Percentiles rank a stretch among this genome's conserved stretches.
Conservation (phyloP, 1,140 invertebrate genomes). For the Grapholita molesta region DNA sequence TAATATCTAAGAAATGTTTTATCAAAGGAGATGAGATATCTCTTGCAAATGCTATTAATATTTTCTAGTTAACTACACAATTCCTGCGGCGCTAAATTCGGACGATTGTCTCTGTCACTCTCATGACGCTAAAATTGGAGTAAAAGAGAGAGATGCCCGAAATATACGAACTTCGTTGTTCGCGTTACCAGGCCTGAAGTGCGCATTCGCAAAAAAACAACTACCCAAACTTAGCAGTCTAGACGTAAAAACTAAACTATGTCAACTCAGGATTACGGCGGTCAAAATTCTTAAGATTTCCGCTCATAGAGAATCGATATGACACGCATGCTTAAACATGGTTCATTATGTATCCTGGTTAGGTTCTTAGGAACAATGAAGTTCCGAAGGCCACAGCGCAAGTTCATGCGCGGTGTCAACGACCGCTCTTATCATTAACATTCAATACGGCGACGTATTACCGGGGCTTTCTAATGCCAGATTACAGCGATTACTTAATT, state of each 20-base stretch:
- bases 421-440: slow-evolving; percentile 57
- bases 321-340: slow-evolving; percentile 9
- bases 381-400: slow-evolving; percentile 48
- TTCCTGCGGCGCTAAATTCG: no score
- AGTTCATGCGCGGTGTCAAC: slow-evolving; percentile 61
- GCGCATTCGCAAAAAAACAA: background rate
- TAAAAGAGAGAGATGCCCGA: no score
- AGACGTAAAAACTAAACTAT: background rate
- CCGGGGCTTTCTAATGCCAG: slow-evolving; percentile 20
- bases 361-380: slow-evolving; percentile 11
- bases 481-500: slow-evolving; percentile 14
- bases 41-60: no score
- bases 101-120: no score
- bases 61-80: no score
- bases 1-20: no score
- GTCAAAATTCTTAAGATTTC: background rate
- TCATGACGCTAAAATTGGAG: no score
- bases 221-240: background rate
- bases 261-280: background rate
- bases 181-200: no score
- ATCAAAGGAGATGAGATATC: no score
- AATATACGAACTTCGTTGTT: no score
- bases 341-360: slow-evolving; percentile 11
- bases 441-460: slow-evolving; percentile 51
- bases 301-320: slow-evolving; percentile 11